These are phyloP conservation scores for Holothuria leucospilota DNA, from an alignment of 53 echinoderm and acorn worm genomes.

Conservation along the genomic window DNA sequence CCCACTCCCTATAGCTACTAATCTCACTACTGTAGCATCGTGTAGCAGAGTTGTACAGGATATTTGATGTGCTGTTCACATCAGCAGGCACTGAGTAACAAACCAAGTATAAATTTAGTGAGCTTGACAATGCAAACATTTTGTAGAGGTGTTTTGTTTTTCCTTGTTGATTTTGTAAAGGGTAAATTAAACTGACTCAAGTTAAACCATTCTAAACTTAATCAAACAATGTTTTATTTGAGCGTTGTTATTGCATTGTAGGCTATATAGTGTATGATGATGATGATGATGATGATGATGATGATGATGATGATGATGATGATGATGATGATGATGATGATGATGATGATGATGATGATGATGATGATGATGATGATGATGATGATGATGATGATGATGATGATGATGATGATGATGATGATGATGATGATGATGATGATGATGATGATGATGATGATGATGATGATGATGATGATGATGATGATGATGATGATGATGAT, in stretches of 20 bases:
- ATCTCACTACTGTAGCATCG: too few relatives aligned
- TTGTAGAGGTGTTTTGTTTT: too few relatives aligned
- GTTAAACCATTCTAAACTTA: too few relatives aligned
- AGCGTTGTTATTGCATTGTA: neutral
- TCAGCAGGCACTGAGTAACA: too few relatives aligned
- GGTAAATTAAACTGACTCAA: too few relatives aligned
- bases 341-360: constrained; percentile 12
- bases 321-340: neutral
- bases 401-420: constrained; percentile 8
- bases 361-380: constrained; percentile 21
- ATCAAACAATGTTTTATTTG: too few relatives aligned
- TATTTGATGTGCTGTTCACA: too few relatives aligned
- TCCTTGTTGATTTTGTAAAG: too few relatives aligned
- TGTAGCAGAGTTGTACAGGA: too few relatives aligned
- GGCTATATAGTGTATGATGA: neutral
- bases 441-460: constrained; percentile 1
- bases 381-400: constrained; percentile 9
- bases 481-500: constrained; percentile 18
- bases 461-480: constrained; percentile 13
- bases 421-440: constrained; percentile 13
- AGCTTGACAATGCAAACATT: too few relatives aligned
- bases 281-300: constrained; percentile 1
- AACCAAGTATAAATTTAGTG: too few relatives aligned
- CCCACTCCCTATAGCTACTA: too few relatives aligned
- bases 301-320: neutral